phyloP scores from a whole-genome alignment of 2,797 vertebrate species.

The Chromobotia macracanthus region DNA sequence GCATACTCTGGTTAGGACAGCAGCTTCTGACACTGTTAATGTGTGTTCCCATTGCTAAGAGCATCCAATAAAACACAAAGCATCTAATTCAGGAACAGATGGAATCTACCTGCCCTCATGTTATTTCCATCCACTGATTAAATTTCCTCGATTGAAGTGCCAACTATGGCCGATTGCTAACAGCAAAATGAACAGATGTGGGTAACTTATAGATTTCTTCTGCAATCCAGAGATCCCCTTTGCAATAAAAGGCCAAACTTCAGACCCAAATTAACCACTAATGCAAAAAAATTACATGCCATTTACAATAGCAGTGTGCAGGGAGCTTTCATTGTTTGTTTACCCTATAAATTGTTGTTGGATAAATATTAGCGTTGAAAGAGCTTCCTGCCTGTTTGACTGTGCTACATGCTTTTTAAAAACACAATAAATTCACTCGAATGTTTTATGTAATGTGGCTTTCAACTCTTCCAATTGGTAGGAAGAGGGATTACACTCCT shows the following conservation, averaged over 20 bases:
- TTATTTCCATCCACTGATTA: not conserved
- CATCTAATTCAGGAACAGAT: not conserved
- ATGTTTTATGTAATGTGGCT: conserved; percentile 21
- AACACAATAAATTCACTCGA: conserved; percentile 24
- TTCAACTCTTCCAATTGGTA: conserved; percentile 32
- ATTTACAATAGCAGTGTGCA: not conserved
- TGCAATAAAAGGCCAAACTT: not conserved
- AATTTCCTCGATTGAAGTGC: not conserved
- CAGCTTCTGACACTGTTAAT: conserved; percentile 6
- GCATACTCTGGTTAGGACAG: conserved; percentile 20
- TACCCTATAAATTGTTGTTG: not conserved
- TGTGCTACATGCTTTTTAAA: conserved; percentile 16
- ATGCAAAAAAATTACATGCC: not conserved
- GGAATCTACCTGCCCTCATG: not conserved
- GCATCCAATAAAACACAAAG: not conserved
- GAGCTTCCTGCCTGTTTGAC: conserved; percentile 12
- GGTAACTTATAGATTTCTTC: not conserved
- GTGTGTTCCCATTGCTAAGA: conserved; percentile 21
- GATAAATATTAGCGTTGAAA: not conserved
- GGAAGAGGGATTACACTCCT: conserved; percentile 47
- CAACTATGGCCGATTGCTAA: not conserved
- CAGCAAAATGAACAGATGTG: not conserved
- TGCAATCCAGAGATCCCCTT: not conserved
- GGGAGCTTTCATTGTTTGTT: not conserved
- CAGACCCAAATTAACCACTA: not conserved